Evolutionary conservation across 2,113 vertebrate genomes (phyloP).

Genomic region (Lanius ludovicianus): DNA sequence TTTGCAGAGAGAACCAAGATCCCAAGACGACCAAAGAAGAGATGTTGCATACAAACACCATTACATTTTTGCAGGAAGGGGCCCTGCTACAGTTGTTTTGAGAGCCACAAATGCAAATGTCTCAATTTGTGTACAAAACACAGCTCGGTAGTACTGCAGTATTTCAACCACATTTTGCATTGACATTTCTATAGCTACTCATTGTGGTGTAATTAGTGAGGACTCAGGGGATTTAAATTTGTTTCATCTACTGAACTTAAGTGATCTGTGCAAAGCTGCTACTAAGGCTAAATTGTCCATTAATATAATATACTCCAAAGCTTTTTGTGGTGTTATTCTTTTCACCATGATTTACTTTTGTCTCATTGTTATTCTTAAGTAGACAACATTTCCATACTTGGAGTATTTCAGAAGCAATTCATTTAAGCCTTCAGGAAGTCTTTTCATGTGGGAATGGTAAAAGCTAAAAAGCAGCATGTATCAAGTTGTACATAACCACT

Average conservation of each 20-base stretch:
- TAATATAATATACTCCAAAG: not conserved
- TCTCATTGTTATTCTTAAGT: not conserved
- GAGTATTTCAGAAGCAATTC: conserved; percentile 1
- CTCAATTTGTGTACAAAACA: not conserved
- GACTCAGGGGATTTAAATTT: not conserved
- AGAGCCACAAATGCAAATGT: not conserved
- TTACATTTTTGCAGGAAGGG: not conserved
- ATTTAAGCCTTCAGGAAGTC: not conserved
- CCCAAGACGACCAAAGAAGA: not conserved
- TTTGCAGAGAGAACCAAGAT: not conserved
- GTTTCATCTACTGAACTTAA: not conserved
- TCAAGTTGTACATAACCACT: not conserved
- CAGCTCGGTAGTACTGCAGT: not conserved
- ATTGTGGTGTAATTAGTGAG: not conserved
- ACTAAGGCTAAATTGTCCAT: not conserved
- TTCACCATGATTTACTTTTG: not conserved
- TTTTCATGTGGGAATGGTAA: not conserved
- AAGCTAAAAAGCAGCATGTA: not conserved
- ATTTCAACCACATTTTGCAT: not conserved
- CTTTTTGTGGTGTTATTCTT: not conserved
- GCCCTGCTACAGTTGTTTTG: not conserved
- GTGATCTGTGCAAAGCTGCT: not conserved
- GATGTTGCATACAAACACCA: not conserved
- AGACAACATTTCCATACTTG: not conserved
- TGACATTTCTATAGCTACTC: not conserved